Evolutionary conservation across 2,797 vertebrate genomes (phyloP), one percentile per base, ranked within the genome.

Genomic region (Onychomys torridus): DNA sequence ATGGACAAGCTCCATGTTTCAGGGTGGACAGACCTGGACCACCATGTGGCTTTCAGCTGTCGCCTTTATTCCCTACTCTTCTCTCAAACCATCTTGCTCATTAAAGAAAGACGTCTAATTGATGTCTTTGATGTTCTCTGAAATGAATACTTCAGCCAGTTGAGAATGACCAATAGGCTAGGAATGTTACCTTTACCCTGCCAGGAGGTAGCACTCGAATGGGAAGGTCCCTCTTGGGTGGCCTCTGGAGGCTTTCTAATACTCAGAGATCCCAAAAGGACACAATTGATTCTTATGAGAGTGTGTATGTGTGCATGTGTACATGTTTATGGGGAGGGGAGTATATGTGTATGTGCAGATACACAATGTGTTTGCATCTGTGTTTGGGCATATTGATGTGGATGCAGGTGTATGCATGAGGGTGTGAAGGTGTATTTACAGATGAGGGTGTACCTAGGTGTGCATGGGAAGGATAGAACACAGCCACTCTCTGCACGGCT

Each of bases 1-100:
- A 97, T 83, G 94, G 88, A 94, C 77, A 61, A 92, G 91, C 95
- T 97, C 96, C 90, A 96, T 90, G 91, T 96, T 96, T 89, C 92
- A 92, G 63, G 49, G 78, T 71, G 93, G 93, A 93, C 87, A 97
- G 85, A 90, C 88, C 81, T 96, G 96, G 81, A 88, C 96, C 91
- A 89, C 96, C 91, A 34, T 12, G 19, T 17, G 63, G 14, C 95
- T 89, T 97, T 91, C 95, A 34, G 88, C 84, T 84, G 6, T 29
- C 83, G 25, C 61, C 77, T 91, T 97, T 71, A 75, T 40, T 95
- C 17, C 46, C 95, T n/a, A 27, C 40, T 93, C 91, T 95, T 89
- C 29, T 3, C 49, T 89, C 61, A 78, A 86, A 86, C 85, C 59
- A 85, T 98, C 73, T 78, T 76, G 2, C 12, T 92, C 49, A 57